Conservation (phyloP, 1,140 invertebrate genomes). For the Drosophila pandora region DNA sequence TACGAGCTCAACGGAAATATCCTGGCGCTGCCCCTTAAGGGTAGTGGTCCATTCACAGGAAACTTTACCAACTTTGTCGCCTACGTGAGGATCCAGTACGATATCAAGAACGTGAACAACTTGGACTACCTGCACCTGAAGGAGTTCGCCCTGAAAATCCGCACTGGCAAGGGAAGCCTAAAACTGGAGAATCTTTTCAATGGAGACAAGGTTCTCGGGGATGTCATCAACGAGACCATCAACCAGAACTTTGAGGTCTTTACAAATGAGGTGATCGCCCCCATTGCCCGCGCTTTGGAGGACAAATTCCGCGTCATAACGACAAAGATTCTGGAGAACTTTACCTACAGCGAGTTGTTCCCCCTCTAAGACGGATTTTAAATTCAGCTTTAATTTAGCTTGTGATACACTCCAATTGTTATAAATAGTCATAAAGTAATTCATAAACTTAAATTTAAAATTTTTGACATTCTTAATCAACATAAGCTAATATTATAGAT, state of each 20-base stretch:
- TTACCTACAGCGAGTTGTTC: conserved; percentile 86
- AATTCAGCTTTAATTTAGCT: conserved; percentile 31
- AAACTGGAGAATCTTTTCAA: conserved; percentile 87
- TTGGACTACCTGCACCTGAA: conserved; percentile 85
- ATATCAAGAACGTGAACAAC: conserved; percentile 84
- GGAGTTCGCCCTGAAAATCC: conserved; percentile 85
- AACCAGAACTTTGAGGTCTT: conserved; percentile 87
- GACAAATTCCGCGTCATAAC: conserved; percentile 85
- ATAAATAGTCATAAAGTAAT: conserved; percentile 59
- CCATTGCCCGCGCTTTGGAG: conserved; percentile 86
- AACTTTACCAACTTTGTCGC: conserved; percentile 86
- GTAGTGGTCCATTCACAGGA: conserved; percentile 86
- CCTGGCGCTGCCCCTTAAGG: conserved; percentile 86
- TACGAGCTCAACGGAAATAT: conserved; percentile 87
- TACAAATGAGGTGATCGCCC: conserved; percentile 85
- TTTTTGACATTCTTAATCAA: neutral
- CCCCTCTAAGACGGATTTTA: conserved; percentile 76
- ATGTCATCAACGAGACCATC: conserved; percentile 86
- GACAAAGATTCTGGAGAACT: conserved; percentile 85
- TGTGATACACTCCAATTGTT: conserved; percentile 72
- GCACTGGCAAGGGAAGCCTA: conserved; percentile 85
- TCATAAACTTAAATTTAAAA: conserved; percentile 30
- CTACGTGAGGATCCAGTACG: conserved; percentile 84
- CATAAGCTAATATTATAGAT: neutral
- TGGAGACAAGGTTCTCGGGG: conserved; percentile 86